Evolutionary conservation across 2,888 invertebrate genomes (phyloP), one percentile per base, ranked within the genome.

Genomic region (Herminia tarsipennalis): DNA sequence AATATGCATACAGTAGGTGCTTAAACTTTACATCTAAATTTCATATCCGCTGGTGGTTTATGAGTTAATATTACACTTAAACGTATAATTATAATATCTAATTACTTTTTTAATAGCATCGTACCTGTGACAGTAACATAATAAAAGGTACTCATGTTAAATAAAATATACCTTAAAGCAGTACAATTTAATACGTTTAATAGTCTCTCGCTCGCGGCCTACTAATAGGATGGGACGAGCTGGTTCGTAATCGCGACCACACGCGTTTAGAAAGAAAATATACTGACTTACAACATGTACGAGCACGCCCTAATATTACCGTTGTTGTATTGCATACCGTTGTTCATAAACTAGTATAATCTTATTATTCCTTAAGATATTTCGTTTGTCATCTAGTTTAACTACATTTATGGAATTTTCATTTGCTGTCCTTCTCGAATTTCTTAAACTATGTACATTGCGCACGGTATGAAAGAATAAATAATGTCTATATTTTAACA

Each of bases 191-290:
- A 79, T 79, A 79, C 73, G 62, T 74, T 66, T 70, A 74, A 74
- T 70, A 70, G 77, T 76, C 72, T 62, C 70, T 72, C 57, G 70
- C 70, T 70, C 40, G 66, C 64, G 71, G 77, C 68, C 59, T 56
- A 73, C 73, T 80, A 80, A 85, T 85, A 80, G 73, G 64, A 56
- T 51, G 65, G 66, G 70, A 68, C 64, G 70, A 66, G 49, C 52
- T 61, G 67, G 69, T 73, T 59, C 66, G 66, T 72, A 73, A 69
- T 67, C 71, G 74, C 72, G 81, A 76, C 83, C 83, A 80, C 84
- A 84, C 84, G 73, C 81, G 72, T 64, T 63, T 58, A 30, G 10
- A 22, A 20, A 38, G 29, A 3, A 46, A 57, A 61, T 32, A 61
- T 45, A 66, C 48, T 50, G 43, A 8, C 1, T 1, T 1, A 12